Evolutionary conservation across 2,797 vertebrate genomes (phyloP).

Genomic region (Cynopterus sphinx): DNA sequence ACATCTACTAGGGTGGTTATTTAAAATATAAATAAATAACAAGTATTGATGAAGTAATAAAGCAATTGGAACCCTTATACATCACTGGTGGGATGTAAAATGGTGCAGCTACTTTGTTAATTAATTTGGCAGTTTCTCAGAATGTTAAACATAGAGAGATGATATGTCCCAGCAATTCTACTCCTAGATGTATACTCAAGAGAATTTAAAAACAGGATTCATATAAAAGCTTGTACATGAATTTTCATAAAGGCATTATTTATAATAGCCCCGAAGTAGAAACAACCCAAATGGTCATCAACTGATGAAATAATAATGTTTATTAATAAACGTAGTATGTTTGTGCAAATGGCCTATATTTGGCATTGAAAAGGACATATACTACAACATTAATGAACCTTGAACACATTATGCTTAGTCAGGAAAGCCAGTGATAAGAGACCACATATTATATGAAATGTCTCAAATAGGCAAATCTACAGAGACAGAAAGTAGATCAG

Average conservation of each 20-base stretch:
- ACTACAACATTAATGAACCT: neutral
- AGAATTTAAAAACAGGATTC: neutral
- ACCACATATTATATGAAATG: neutral
- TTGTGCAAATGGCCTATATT: neutral
- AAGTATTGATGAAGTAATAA: neutral
- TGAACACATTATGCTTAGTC: neutral
- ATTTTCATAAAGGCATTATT: neutral
- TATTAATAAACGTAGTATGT: neutral
- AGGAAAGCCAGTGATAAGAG: neutral
- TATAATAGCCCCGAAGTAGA: neutral
- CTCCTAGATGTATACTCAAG: neutral
- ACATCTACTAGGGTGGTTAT: neutral
- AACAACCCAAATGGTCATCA: neutral
- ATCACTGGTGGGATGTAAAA: neutral
- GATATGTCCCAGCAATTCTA: neutral
- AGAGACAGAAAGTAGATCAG: neutral
- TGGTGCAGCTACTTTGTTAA: neutral
- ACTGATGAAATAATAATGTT: neutral
- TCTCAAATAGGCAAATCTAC: neutral
- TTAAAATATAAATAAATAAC: neutral
- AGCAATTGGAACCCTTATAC: neutral
- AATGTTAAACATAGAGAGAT: neutral
- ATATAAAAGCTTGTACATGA: neutral
- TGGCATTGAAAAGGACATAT: neutral
- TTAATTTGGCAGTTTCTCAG: neutral